These are phyloP conservation scores for Nesogale talazaci DNA, from an alignment of 2,113 vertebrate genomes.

Conservation along the genomic window DNA sequence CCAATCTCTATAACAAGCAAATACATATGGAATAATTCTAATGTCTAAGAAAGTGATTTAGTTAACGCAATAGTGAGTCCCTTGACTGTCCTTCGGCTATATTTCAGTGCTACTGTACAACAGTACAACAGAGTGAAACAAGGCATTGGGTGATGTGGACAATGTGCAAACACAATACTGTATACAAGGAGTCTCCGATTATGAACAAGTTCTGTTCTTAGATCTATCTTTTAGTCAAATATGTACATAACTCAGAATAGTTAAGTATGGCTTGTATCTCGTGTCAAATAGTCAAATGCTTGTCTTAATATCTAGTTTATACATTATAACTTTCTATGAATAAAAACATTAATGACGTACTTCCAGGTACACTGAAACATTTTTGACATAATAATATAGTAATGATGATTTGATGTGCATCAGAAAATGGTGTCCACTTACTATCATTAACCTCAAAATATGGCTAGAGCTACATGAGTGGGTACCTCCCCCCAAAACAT, in stretches of 20 bases:
- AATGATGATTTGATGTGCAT: not conserved
- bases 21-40: not conserved
- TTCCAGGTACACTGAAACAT: not conserved
- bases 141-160: not conserved
- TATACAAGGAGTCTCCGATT: not conserved
- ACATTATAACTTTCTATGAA: not conserved
- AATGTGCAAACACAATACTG: not conserved
- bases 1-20: conserved; percentile 10
- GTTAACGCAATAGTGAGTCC: not conserved
- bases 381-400: not conserved
- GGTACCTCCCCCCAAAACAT: too few relatives aligned
- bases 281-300: not conserved
- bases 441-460: too few relatives aligned
- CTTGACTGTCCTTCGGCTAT: conserved; percentile 19
- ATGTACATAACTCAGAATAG: not conserved
- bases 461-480: too few relatives aligned
- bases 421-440: too few relatives aligned
- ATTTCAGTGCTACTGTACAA: not conserved
- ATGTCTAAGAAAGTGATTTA: conserved; percentile 10
- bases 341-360: not conserved
- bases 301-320: not conserved
- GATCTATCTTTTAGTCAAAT: not conserved
- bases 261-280: not conserved
- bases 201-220: not conserved
- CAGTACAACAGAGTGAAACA: not conserved